Evolutionary conservation across 2,888 invertebrate species (phyloP).

Genomic region (Drosophila pegasa): DNA sequence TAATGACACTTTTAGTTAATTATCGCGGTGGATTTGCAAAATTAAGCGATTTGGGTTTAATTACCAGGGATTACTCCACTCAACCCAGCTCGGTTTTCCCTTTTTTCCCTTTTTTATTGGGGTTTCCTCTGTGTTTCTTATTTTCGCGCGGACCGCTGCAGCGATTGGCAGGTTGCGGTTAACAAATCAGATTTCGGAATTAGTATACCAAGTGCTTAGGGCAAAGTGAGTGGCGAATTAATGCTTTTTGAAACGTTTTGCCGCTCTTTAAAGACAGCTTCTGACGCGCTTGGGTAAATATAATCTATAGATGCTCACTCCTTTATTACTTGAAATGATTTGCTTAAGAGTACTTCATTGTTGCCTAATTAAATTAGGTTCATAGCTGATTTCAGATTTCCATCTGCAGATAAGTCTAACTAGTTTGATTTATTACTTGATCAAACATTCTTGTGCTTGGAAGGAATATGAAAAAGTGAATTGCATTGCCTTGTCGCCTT

Average conservation of each 20-base stretch:
- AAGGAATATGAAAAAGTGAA: too few relatives aligned
- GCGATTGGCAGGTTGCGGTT: constrained; percentile 47
- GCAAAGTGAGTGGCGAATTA: constrained; percentile 9
- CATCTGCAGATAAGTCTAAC: too few relatives aligned
- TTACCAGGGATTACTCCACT: constrained; percentile 70
- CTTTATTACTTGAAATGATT: background rate
- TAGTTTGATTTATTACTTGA: too few relatives aligned
- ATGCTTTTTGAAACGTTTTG: constrained; percentile 13
- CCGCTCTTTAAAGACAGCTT: background rate
- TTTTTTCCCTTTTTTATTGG: constrained; percentile 1
- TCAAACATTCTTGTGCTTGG: too few relatives aligned
- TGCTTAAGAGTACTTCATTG: too few relatives aligned
- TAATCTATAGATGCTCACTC: background rate
- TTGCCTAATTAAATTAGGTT: too few relatives aligned
- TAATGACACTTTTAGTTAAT: constrained; percentile 79
- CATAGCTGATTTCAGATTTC: too few relatives aligned
- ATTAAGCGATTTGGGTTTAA: constrained; percentile 79
- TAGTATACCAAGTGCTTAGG: constrained; percentile 19
- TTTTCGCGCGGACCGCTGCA: constrained; percentile 22
- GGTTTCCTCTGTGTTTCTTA: constrained; percentile 2
- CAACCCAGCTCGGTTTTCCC: background rate
- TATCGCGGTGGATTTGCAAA: constrained; percentile 80
- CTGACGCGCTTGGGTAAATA: background rate
- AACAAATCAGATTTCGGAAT: constrained; percentile 52
- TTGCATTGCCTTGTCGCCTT: background rate